phyloP scores from a whole-genome alignment of 2,888 invertebrate species.

The Drosophila algonquin region DNA sequence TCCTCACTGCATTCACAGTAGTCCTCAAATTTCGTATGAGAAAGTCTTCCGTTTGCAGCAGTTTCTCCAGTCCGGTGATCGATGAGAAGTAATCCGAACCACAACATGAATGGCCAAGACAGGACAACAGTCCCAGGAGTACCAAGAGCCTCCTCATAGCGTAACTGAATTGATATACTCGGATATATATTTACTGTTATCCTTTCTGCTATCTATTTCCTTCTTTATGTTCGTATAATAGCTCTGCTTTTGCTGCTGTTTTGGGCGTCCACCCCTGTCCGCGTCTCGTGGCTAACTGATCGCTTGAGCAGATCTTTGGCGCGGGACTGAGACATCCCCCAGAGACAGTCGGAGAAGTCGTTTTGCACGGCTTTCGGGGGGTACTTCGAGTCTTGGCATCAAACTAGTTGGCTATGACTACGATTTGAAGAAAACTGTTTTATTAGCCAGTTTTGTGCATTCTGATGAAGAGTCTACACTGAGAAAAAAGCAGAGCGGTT shows the following conservation, averaged over 20 bases:
- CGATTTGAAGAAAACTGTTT: constrained; percentile 44
- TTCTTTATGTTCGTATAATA: too few species aligned
- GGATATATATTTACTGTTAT: not conserved
- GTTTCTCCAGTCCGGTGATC: constrained; percentile 73
- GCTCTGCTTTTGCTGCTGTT: too few species aligned
- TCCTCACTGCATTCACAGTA: constrained; percentile 59
- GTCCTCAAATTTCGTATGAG: constrained; percentile 65
- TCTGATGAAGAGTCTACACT: constrained; percentile 43
- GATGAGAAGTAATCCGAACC: constrained; percentile 79
- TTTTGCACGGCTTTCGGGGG: constrained; percentile 31
- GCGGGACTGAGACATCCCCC: constrained; percentile 49
- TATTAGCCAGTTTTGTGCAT: constrained; percentile 45
- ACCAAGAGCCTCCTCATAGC: constrained; percentile 22
- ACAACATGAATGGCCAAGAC: constrained; percentile 22
- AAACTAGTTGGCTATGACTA: constrained; percentile 47
- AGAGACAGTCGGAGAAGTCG: constrained; percentile 50
- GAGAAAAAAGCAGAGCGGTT: not conserved
- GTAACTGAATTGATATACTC: not conserved
- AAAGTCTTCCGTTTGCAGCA: constrained; percentile 74
- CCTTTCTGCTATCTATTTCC: not conserved
- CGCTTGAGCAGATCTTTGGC: constrained; percentile 6
- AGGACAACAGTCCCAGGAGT: constrained; percentile 41
- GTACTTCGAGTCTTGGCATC: not conserved
- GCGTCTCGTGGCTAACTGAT: constrained; percentile 66
- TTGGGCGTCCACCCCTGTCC: constrained; percentile 48